Evolutionary conservation across 2,113 vertebrate species (phyloP), one percentile per base, ranked within the genome.

Genomic region (Notiomystis cincta): DNA sequence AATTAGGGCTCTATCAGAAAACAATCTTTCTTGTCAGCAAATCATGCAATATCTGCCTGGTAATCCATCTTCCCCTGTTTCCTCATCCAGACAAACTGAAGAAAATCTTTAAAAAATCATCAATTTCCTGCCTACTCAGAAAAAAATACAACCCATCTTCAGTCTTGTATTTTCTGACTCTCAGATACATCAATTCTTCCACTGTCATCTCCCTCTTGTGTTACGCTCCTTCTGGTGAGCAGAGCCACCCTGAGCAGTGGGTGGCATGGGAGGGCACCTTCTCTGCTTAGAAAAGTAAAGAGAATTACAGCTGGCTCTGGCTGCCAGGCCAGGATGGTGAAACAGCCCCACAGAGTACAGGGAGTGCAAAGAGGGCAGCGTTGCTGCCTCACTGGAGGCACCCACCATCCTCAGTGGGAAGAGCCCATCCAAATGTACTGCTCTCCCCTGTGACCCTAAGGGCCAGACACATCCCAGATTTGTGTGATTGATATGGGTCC

Each of bases 31-130:
- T 90, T 86, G 66, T 90, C 89, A 94, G 58, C 47, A 92, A 86
- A 90, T 85, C 62, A 40, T 30, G 47, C 11, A 90, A 56, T 62
- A 83, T 85, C 91, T 90, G 70, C 62, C 56, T 50, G 33, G 17
- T 51, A 70, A 87, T 77, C 62, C 28, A 58, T 72, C 47, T 87
- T 58, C 22, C 40, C 15, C 33, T 47, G 18, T 35, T 87, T 62
- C 42, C 28, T 67, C 66, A 88, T 90, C 67, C 89, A 83, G 54
- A 93, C 82, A 81, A 66, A 56, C 61, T 75, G 47, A 91, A 91
- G 70, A 67, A 71, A 51, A 25, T 75, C 45, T 64, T 67, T 28
- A 1, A n/a, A 60, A 86, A 89, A 67, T 31, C 53, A 70, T 71
- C 35, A 7, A 7, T 88, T 88, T 95, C 42, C 58, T 83, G 14